phyloP scores from a whole-genome alignment of 2,888 invertebrate species.

The Dasysyrphus tricinctus region DNA sequence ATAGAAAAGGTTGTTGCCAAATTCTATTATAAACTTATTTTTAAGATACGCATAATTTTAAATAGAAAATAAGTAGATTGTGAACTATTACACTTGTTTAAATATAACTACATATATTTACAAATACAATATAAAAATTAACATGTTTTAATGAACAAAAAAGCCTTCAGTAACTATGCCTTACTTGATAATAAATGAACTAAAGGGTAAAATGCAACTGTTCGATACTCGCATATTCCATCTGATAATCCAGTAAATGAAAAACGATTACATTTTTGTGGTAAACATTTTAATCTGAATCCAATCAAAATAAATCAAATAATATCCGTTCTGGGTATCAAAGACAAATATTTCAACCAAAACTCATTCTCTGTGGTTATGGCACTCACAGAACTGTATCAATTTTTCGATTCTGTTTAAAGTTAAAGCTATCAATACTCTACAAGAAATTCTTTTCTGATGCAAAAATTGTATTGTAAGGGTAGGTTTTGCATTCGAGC shows the following conservation, averaged over 20 bases:
- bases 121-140: too few species aligned
- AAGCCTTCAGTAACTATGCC: too few species aligned
- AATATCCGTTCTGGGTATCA: conserved; percentile 57
- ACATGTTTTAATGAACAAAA: too few species aligned
- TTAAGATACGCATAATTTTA: too few species aligned
- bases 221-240: conserved; percentile 27
- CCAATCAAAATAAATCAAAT: conserved; percentile 50
- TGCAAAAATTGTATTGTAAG: background rate
- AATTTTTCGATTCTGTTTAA: conserved; percentile 10
- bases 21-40: too few species aligned
- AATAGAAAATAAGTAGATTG: too few species aligned
- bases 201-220: background rate
- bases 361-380: conserved; percentile 49
- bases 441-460: background rate
- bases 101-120: too few species aligned
- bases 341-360: conserved; percentile 54
- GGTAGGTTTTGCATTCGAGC: background rate
- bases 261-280: conserved; percentile 49
- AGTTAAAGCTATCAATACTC: background rate
- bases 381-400: conserved; percentile 8
- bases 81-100: too few species aligned
- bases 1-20: too few species aligned
- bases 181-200: too few species aligned
- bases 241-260: background rate
- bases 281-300: conserved; percentile 55